Evolutionary conservation across 2,797 vertebrate genomes (phyloP).

Genomic region (Enteromius trimaculatus): DNA sequence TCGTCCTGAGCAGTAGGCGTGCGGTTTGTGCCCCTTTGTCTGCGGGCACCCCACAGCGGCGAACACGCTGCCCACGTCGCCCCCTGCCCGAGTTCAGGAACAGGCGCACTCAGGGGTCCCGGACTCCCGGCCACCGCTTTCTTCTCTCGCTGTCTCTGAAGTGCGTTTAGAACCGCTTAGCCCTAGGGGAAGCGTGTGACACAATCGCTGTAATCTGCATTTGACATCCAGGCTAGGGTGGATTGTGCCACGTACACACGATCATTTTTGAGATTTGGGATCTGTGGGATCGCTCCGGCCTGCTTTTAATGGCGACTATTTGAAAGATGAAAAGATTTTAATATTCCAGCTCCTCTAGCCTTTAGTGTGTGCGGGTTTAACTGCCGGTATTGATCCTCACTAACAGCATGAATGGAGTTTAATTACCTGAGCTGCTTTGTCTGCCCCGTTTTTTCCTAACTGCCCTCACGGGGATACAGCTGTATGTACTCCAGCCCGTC

Average conservation of each 20-base stretch:
- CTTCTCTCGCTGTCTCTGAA: slow-evolving; percentile 38
- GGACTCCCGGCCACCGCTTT: slow-evolving; percentile 18
- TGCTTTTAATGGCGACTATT: slow-evolving; percentile 25
- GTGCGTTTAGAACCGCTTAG: slow-evolving; percentile 47
- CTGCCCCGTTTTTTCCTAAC: slow-evolving; percentile 57
- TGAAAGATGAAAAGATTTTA: slow-evolving; percentile 51
- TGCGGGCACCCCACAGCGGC: slow-evolving; percentile 43
- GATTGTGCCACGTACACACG: slow-evolving; percentile 23
- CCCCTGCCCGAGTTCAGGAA: slow-evolving; percentile 39
- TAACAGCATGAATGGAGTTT: slow-evolving; percentile 64
- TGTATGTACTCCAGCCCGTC: slow-evolving; percentile 30
- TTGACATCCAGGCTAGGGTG: slow-evolving; percentile 49
- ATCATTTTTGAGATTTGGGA: neutral
- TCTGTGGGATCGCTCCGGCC: neutral
- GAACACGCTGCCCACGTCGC: slow-evolving; percentile 40
- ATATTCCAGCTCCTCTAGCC: slow-evolving; percentile 47
- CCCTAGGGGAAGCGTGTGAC: slow-evolving; percentile 36
- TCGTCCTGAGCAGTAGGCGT: neutral
- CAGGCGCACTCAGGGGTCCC: slow-evolving; percentile 25
- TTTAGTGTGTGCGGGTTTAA: slow-evolving; percentile 53
- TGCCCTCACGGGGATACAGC: slow-evolving; percentile 52
- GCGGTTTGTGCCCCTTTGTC: slow-evolving; percentile 34
- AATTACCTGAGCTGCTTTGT: slow-evolving; percentile 64
- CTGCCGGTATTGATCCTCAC: slow-evolving; percentile 63
- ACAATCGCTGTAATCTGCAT: slow-evolving; percentile 53